Conservation (phyloP, 92 coral and sea anemone genomes). For the Epizoanthus scotinus region DNA sequence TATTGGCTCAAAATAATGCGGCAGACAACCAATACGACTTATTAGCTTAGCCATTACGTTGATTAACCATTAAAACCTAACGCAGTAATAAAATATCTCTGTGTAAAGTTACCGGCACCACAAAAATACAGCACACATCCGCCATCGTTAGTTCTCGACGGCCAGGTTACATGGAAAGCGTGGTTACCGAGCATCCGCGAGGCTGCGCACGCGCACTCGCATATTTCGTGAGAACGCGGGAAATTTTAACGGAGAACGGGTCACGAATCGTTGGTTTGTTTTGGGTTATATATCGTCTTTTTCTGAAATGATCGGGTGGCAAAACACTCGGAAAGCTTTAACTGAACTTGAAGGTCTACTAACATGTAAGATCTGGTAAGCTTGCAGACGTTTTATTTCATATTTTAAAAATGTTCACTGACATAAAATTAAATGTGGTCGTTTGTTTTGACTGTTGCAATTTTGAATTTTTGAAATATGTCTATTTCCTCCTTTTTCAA, state of each 20-base stretch:
- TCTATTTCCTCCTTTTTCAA: not conserved
- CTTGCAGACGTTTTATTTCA: not conserved
- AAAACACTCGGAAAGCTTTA: slow-evolving; percentile 67
- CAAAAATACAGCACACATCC: not conserved
- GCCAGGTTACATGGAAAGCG: slow-evolving; percentile 47
- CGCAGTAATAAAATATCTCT: not conserved
- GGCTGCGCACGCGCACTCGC: slow-evolving; percentile 36
- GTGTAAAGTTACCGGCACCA: no score
- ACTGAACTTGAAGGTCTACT: slow-evolving; percentile 71
- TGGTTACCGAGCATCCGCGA: slow-evolving; percentile 11
- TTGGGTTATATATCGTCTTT: slow-evolving; percentile 2
- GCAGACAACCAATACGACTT: slow-evolving; percentile 2
- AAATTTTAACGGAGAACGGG: slow-evolving; percentile 41
- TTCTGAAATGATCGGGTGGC: slow-evolving; percentile 69
- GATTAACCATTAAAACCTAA: not conserved
- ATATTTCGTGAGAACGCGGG: slow-evolving; percentile 55
- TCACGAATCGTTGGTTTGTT: not conserved
- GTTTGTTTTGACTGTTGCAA: no score
- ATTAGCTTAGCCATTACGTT: slow-evolving; percentile 13
- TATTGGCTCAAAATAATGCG: slow-evolving; percentile 4
- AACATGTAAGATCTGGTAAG: slow-evolving; percentile 86
- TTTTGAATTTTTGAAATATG: no score
- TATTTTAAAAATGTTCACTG: not conserved
- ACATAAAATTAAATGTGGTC: no score
- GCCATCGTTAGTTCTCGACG: slow-evolving; percentile 34